Conservation (phyloP, 2,888 invertebrate genomes). For the Sphaerophoria rueppellii region DNA sequence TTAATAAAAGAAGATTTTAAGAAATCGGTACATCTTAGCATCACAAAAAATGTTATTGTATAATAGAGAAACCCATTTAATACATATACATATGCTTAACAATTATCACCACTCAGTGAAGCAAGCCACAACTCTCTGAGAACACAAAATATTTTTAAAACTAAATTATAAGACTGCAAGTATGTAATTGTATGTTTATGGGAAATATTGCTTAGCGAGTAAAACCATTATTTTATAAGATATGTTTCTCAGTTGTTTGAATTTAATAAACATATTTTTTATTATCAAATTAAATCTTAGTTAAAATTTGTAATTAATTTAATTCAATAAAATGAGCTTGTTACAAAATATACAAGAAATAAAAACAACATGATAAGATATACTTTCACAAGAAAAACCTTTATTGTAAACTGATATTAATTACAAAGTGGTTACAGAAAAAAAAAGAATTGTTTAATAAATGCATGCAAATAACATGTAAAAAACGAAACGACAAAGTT, state of each 20-base stretch:
- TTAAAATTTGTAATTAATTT: neutral
- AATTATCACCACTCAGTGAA: conserved; percentile 26
- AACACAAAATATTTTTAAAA: conserved; percentile 62
- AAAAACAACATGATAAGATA: conserved; percentile 44
- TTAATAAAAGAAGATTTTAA: neutral
- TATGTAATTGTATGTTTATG: conserved; percentile 23
- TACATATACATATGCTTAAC: neutral
- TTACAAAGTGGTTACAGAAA: conserved; percentile 17
- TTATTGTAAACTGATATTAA: conserved; percentile 40
- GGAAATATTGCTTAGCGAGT: conserved; percentile 60
- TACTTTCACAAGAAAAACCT: conserved; percentile 41
- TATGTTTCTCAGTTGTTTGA: conserved; percentile 41
- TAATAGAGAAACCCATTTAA: conserved; percentile 30
- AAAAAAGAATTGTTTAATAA: neutral
- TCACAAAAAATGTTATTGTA: conserved; percentile 51
- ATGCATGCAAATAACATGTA: conserved; percentile 12
- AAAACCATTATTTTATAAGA: conserved; percentile 4
- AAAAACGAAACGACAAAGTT: conserved; percentile 12
- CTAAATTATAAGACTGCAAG: conserved; percentile 72
- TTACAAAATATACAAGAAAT: conserved; percentile 53
- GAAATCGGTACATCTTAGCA: neutral
- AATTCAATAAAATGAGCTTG: conserved; percentile 53
- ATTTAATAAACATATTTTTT: conserved; percentile 38
- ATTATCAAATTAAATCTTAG: conserved; percentile 8
- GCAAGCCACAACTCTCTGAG: conserved; percentile 15